Base-by-base conservation (phyloP, 2,797 vertebrate species). In the Ctenopoma kingsleyae region DNA sequence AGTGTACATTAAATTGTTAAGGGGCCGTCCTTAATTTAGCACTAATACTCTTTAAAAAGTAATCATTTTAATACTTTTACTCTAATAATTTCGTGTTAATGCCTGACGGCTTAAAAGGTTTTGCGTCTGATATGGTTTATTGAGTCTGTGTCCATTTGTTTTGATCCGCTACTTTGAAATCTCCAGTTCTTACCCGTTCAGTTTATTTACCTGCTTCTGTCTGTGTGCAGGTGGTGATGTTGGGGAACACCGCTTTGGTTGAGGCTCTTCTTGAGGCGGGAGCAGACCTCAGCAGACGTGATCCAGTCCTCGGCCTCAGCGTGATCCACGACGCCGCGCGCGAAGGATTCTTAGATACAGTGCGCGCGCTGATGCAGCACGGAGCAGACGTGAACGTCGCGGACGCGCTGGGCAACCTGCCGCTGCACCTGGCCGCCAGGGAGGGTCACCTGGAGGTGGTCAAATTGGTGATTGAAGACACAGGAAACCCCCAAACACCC, bases 321-420 rank as follows among this genome's bases (percentile, higher is more conserved):
- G 91, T 96, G n/a, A 88, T 90, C 11, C 98, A 99, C 65, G 98
- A 99, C 75, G 95, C 95, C 0, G 97, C 98, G 70, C 94, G 96
- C 51, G 96, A 95, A 15, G 98, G 98, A 1, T 96, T 95, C 83
- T 76, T 87, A 83, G 95, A 97, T 74, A 95, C 95, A 19, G 90
- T 98, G 89, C 89, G 92, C 80, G 92, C 91, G 80, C 92, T 99
- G 74, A 71, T 95, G 81, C 81, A 92, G 32, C 88, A 95, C 71
- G 77, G 91, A 4, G 97, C 96, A 6, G 93, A 98, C 48, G 91
- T 95, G 47, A 97, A 97, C 88, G 53, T 96, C 0, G 82, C 89
- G 70, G 97, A 98, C 69, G 54, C 66, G 7, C 76, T 86, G n/a
- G 97, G 96, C 9, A 97, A 99, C 92, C 92, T 98, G 69, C 96